Percentiles rank a stretch among this genome's conserved stretches.
Conservation (phyloP, 53 echinoderm and acorn worm species). For the Patiria pectinifera region DNA sequence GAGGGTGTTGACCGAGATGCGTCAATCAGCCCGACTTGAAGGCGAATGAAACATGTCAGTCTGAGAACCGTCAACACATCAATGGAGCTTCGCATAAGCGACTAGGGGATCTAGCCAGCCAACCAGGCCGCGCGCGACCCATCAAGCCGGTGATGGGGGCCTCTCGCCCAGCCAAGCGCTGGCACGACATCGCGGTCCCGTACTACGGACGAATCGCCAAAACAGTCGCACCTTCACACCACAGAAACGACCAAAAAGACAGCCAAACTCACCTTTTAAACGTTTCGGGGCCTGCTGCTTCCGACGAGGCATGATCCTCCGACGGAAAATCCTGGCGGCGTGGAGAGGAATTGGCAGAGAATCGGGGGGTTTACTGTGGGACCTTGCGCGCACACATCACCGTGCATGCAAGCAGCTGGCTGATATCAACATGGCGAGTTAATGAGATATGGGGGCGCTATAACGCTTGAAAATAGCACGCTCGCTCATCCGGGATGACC, state of each 20-base stretch:
- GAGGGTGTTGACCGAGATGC: conserved; percentile 97
- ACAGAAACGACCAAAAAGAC: conserved; percentile 54
- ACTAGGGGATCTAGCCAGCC: conserved; percentile 60
- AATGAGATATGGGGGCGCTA: conserved; percentile 65
- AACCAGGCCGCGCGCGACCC: conserved; percentile 63
- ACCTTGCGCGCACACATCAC: conserved; percentile 44
- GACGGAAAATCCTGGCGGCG: conserved; percentile 51
- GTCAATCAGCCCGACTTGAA: conserved; percentile 86
- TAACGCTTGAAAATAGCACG: not conserved
- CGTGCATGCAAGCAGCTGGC: conserved; percentile 50
- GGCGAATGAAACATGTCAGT: conserved; percentile 96
- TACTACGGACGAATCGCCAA: conserved; percentile 24
- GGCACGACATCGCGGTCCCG: conserved; percentile 12
- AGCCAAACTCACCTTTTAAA: conserved; percentile 83
- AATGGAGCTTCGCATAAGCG: conserved; percentile 56
- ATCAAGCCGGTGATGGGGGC: conserved; percentile 46
- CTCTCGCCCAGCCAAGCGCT: conserved; percentile 17
- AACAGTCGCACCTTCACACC: conserved; percentile 52
- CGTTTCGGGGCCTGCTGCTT: conserved; percentile 91
- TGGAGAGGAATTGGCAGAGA: conserved; percentile 35
- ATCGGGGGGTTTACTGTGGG: conserved; percentile 6
- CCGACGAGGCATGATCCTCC: conserved; percentile 79
- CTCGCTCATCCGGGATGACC: not conserved
- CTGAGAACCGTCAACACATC: conserved; percentile 80
- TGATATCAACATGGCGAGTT: conserved; percentile 62